Evolutionary conservation across 2,797 vertebrate species (phyloP).

Genomic region (Telmatherina bonti): DNA sequence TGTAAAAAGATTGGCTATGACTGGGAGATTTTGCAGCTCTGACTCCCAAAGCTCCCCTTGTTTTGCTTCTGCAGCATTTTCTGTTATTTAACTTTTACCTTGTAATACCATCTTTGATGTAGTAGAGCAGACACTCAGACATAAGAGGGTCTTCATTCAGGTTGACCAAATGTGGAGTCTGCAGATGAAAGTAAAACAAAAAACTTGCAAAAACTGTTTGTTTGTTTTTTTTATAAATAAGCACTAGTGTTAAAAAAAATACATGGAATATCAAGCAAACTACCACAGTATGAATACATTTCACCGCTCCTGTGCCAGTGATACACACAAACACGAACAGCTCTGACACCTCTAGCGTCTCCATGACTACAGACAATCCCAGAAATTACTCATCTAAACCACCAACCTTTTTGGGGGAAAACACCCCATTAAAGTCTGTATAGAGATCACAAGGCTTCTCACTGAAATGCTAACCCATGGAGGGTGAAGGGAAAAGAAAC

Average conservation of each 20-base stretch:
- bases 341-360: slow-evolving; percentile 21
- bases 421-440: slow-evolving; percentile 92
- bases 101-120: slow-evolving; percentile 99
- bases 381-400: slow-evolving; percentile 47
- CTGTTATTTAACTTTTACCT: slow-evolving; percentile 81
- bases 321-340: slow-evolving; percentile 17
- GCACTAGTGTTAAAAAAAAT: not conserved
- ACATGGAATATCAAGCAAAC: not conserved
- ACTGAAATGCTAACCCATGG: slow-evolving; percentile 85
- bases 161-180: slow-evolving; percentile 99
- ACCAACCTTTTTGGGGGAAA: slow-evolving; percentile 97
- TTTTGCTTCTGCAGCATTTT: slow-evolving; percentile 19
- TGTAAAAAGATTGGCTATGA: slow-evolving; percentile 10
- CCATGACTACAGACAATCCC: slow-evolving; percentile 41
- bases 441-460: slow-evolving; percentile 92
- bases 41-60: slow-evolving; percentile 23
- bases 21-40: slow-evolving; percentile 14
- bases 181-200: slow-evolving; percentile 47
- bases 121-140: slow-evolving; percentile 99
- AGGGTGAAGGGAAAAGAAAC: slow-evolving; percentile 63
- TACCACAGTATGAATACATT: slow-evolving; percentile 1
- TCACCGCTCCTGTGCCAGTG: not conserved
- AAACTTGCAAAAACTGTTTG: slow-evolving; percentile 9
- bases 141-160: slow-evolving; percentile 99
- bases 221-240: not conserved